phyloP scores from a whole-genome alignment of 2,113 vertebrate genomes.

The Recurvirostra avosetta region DNA sequence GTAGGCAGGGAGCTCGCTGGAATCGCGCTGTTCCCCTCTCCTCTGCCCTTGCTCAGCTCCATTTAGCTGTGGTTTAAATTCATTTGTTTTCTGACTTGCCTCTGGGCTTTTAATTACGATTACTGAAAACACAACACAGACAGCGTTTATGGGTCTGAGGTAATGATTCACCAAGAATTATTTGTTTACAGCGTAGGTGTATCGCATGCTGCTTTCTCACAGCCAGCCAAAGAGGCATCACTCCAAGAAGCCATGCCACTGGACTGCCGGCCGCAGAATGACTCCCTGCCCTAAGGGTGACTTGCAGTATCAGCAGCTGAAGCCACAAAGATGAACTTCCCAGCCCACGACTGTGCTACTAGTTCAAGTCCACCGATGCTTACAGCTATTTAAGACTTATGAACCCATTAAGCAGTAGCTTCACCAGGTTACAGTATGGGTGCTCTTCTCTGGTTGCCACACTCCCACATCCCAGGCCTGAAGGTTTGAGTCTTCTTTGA shows the following conservation, averaged over 20 bases:
- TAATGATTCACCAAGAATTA: neutral
- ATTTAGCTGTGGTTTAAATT: neutral
- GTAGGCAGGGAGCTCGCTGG: neutral
- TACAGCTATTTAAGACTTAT: neutral
- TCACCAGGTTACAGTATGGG: neutral
- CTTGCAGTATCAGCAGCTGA: neutral
- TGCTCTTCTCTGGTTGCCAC: neutral
- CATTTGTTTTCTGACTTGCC: neutral
- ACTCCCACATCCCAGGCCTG: neutral
- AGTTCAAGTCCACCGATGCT: neutral
- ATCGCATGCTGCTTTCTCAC: neutral
- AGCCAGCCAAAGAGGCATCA: neutral
- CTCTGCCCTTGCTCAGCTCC: neutral
- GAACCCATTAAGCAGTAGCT: too few relatives aligned
- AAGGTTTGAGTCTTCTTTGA: neutral
- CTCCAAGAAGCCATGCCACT: neutral
- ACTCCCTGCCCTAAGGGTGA: too few relatives aligned
- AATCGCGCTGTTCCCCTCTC: neutral
- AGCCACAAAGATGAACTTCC: neutral
- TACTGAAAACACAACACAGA: neutral
- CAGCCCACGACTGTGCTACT: too few relatives aligned
- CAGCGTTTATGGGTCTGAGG: neutral
- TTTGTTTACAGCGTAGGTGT: neutral
- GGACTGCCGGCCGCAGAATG: neutral
- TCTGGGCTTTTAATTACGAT: neutral